Conservation (phyloP, 2,113 vertebrate species). For the Mus musculus region GRCm39 chr5:40573001-40573500, state of each 20-base stretch:
- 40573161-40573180: neutral
- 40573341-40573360: neutral
- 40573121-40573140: neutral
- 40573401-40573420: neutral
- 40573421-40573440: neutral
- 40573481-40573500: neutral
- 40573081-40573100: neutral
- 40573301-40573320: neutral
- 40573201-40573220: neutral
- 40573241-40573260: neutral
- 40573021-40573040: slow-evolving; percentile 16
- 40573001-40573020: neutral
- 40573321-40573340: neutral
- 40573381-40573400: neutral
- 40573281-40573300: neutral
- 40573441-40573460: neutral
- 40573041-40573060: neutral
- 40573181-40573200: neutral
- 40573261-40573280: neutral
- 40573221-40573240: neutral
- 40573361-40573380: neutral
- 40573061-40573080: neutral
- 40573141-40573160: neutral
- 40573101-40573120: neutral
- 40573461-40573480: neutral